These are phyloP conservation scores for Mastacembelus armatus DNA, from an alignment of 2,797 vertebrate species.

Conservation along the genomic window DNA sequence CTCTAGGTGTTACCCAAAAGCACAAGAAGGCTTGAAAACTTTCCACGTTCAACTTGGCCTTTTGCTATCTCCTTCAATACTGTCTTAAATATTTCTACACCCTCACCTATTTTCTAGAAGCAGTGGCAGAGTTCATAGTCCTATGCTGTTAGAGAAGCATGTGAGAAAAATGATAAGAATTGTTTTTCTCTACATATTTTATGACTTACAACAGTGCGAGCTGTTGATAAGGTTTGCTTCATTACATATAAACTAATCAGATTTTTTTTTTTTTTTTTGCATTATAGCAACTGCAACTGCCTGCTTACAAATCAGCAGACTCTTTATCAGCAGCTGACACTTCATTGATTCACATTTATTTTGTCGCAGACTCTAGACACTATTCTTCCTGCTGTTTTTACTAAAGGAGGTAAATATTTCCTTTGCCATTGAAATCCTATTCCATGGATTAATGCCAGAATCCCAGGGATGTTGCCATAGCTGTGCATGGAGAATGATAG, in stretches of 20 bases:
- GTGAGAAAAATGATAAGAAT: conserved; percentile 11
- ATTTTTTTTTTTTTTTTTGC: background rate
- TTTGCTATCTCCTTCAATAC: background rate
- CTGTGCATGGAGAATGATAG: conserved; percentile 64
- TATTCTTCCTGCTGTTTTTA: conserved; percentile 58
- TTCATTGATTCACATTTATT: conserved; percentile 38
- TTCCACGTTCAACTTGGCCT: background rate
- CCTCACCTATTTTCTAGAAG: conserved; percentile 20
- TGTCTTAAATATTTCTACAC: conserved; percentile 28
- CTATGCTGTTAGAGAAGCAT: background rate
- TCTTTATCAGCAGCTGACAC: conserved; percentile 17
- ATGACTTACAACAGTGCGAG: background rate
- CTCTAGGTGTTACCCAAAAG: background rate
- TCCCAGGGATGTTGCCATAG: conserved; percentile 56
- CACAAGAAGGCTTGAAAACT: background rate
- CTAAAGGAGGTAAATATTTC: conserved; percentile 74
- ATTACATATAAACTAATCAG: background rate
- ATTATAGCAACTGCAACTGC: conserved; percentile 23
- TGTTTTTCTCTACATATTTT: conserved; percentile 4
- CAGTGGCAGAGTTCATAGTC: conserved; percentile 20
- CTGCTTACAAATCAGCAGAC: conserved; percentile 20
- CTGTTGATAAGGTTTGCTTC: conserved; percentile 9
- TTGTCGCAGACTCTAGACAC: conserved; percentile 27
- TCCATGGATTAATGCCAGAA: conserved; percentile 72
- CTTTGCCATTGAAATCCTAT: conserved; percentile 70